Evolutionary conservation across 1,140 invertebrate genomes (phyloP).

Genomic region (Drosophila trapezifrons): DNA sequence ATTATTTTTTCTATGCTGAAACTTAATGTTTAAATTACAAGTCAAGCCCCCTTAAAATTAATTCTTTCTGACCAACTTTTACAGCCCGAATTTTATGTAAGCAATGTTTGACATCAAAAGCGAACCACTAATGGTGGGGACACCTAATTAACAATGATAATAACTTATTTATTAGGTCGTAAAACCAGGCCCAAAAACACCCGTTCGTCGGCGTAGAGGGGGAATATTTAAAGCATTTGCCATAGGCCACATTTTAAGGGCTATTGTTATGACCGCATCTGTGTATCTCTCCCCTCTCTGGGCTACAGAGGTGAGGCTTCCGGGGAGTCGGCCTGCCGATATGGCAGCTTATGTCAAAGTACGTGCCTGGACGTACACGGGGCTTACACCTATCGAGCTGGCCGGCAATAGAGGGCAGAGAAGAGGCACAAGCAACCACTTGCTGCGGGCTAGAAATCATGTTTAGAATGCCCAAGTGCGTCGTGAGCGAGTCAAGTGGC

Average conservation of each 20-base stretch:
- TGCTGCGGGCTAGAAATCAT: conserved; percentile 73
- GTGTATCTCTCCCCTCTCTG: not conserved
- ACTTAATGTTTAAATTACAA: not conserved
- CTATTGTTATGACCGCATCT: conserved; percentile 28
- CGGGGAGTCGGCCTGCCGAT: conserved; percentile 45
- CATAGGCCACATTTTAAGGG: not conserved
- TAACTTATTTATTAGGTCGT: conserved; percentile 13
- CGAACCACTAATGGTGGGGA: conserved; percentile 10
- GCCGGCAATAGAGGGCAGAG: not conserved
- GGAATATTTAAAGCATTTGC: not conserved
- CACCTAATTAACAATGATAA: conserved; percentile 12
- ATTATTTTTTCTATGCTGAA: not conserved
- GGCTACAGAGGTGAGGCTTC: conserved; percentile 6
- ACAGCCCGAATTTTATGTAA: not conserved
- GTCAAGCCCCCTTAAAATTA: not conserved
- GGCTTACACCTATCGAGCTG: conserved; percentile 46
- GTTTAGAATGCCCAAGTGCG: conserved; percentile 70
- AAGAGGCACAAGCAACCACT: conserved; percentile 38
- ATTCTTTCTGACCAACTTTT: not conserved
- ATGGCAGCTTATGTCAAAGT: conserved; percentile 67
- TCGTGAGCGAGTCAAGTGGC: conserved; percentile 64
- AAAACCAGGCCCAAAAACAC: not conserved
- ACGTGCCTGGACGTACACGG: conserved; percentile 57
- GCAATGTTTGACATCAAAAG: not conserved
- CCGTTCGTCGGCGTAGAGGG: not conserved